Evolutionary conservation across 2,888 invertebrate species (phyloP).

Genomic region (Melinaea marsaeus): DNA sequence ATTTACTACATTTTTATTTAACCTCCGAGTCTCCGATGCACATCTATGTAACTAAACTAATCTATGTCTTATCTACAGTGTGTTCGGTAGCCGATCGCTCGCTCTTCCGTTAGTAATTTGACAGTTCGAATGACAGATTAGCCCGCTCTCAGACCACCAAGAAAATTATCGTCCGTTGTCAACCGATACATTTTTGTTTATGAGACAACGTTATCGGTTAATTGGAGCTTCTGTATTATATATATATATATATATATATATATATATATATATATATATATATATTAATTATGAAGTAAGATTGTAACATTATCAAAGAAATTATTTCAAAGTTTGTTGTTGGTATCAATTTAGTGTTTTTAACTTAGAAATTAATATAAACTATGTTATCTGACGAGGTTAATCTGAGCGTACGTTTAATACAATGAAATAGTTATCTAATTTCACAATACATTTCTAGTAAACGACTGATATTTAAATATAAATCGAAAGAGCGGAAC

Average conservation of each 20-base stretch:
- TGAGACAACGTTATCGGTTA: slow-evolving; percentile 59
- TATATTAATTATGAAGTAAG: not conserved
- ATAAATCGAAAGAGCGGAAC: slow-evolving; percentile 75
- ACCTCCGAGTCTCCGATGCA: not conserved
- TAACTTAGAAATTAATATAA: slow-evolving; percentile 14
- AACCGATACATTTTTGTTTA: slow-evolving; percentile 62
- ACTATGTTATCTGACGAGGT: slow-evolving; percentile 38
- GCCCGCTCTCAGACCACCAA: slow-evolving; percentile 67
- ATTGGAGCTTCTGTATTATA: slow-evolving; percentile 59
- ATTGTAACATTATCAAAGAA: too few relatives aligned
- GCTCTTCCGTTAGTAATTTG: slow-evolving; percentile 77
- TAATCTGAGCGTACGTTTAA: slow-evolving; percentile 65
- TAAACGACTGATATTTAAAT: slow-evolving; percentile 77
- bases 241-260: slow-evolving; percentile 28
- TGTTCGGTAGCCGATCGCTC: slow-evolving; percentile 77
- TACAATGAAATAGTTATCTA: slow-evolving; percentile 62
- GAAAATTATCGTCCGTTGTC: slow-evolving; percentile 62
- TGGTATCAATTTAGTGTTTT: too few relatives aligned
- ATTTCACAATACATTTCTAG: slow-evolving; percentile 75
- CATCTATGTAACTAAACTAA: slow-evolving; percentile 27
- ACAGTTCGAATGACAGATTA: slow-evolving; percentile 78
- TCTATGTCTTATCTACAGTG: slow-evolving; percentile 72
- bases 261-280: not conserved
- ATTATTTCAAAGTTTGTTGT: too few relatives aligned
- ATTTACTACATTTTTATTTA: too few relatives aligned